Evolutionary conservation across 2,797 vertebrate species (phyloP).

Genomic region (Mormyrops attenuatus): DNA sequence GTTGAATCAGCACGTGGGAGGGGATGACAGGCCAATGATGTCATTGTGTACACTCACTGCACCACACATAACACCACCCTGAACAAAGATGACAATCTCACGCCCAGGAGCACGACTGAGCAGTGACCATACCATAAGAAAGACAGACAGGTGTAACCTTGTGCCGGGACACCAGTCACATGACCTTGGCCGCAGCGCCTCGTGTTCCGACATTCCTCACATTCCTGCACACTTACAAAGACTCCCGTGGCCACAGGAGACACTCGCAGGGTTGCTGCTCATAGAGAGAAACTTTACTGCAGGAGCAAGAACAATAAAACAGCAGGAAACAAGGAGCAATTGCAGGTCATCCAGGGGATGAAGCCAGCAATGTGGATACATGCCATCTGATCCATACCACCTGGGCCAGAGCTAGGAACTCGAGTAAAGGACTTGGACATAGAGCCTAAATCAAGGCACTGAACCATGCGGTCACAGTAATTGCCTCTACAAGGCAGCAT

Average conservation of each 20-base stretch:
- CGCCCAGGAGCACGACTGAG: background rate
- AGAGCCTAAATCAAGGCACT: background rate
- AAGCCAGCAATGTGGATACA: background rate
- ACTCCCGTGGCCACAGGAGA: background rate
- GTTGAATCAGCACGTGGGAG: background rate
- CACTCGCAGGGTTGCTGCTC: background rate
- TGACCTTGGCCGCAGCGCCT: background rate
- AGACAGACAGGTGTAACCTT: background rate
- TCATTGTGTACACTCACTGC: background rate
- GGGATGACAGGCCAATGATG: background rate
- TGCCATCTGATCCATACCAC: background rate
- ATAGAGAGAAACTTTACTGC: background rate
- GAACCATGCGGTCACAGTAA: background rate
- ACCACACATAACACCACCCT: background rate
- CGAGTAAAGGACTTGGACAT: background rate
- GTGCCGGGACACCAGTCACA: background rate
- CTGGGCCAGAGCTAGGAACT: background rate
- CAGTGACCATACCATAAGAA: background rate
- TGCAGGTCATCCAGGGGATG: background rate
- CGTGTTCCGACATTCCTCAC: background rate
- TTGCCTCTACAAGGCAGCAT: background rate
- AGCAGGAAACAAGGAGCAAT: background rate
- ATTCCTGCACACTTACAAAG: background rate
- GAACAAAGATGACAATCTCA: background rate
- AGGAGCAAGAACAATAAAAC: background rate